Base-by-base conservation (phyloP, 2,113 vertebrate species). In the Sceloporus tristichus region DNA sequence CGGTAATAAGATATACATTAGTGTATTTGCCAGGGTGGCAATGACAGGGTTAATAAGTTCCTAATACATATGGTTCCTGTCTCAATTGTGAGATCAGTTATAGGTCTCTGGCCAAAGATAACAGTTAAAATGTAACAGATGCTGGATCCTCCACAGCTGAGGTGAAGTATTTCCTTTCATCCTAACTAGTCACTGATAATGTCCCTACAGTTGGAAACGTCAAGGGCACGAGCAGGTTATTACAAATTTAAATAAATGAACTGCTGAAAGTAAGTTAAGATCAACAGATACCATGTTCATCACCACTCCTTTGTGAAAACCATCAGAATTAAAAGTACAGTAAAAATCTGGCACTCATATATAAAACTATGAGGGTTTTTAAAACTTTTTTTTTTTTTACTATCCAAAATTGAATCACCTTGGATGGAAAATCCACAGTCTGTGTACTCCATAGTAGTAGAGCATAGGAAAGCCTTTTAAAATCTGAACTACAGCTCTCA, bases 131-230 rank as follows among this genome's bases (percentile, higher is more conserved):
- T 89, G 70, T 87, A 95, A 94, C 95, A 96, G 93, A 94, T 93
- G 92, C 90, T 90, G 81, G 68, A 91, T 92, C 88, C 90, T 95
- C 84, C 91, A 93, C 85, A 89, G 90, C 82, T 79, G 81, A 96
- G 88, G 92, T 93, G 88, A 93, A 93, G 92, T 94, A 95, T 93
- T 95, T 96, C 88, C 92, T 95, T 96, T 96, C 92, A 94, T 95
- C 92, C 87, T 91, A 73, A 73, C 83, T 77, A 91, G 87, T 91
- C 87, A 88, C 88, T 91, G 92, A 94, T 94, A 92, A 91, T 88
- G 90, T 93, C 92, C 91, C 92, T 93, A 83, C 91, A 90, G 89
- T 77, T 94, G 84, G 29, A 92, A 95, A 94, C 0, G 68, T 93
- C 94, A 95, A 92, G 94, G 92, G 79, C 93, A 94, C 5, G 6